Base-by-base conservation (phyloP, 2,888 invertebrate genomes). In the Monopis laevigella region DNA sequence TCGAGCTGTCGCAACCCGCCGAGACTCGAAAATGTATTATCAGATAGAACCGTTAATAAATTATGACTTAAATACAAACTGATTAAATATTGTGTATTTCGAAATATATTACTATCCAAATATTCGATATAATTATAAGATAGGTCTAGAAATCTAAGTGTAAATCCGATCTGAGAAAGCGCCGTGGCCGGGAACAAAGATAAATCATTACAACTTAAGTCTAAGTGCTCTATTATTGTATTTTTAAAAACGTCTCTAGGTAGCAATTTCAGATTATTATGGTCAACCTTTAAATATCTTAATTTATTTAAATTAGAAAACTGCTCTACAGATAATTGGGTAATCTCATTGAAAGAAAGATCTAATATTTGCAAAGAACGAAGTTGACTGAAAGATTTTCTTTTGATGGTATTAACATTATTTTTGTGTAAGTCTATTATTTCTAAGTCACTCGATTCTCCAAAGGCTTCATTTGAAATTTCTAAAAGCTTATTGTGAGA, bases 1-100 rank as follows among this genome's bases (percentile, higher is more conserved):
- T 94, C 92, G 54, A 95, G 78, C 53, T 87, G 86, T 51, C 93
- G 86, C 46, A 93, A 74, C 50, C 88, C 88, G 32, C 88, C 88
- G 41, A 94, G 82, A 57, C 91, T 90, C 16, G 89, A 89, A 65
- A 95, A 94, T 13, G 93, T 92, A 63, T 93, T 93, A 70, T 94
- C 94, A 2, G 93, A 93, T 48, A 95, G 70, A 47, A 93, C 90
- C 12, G 90, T 90, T 46, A 94, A 82, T 56, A 89, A 88, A 71
- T 95, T 95, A 56, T 85, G 84, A 34, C 89, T 89, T 56, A 95
- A 71, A 71, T 92, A 89, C 43, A 95, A 77, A 51, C 86, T 86
- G 43, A 90, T 85, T 32, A 95, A 73, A 61, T 89, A 90, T 40
- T 92, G 90, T 19, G 90, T 90, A 54, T 89, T 88, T 29, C 92